Conservation (phyloP, 2,797 vertebrate genomes). For the Garrulus glandarius region DNA sequence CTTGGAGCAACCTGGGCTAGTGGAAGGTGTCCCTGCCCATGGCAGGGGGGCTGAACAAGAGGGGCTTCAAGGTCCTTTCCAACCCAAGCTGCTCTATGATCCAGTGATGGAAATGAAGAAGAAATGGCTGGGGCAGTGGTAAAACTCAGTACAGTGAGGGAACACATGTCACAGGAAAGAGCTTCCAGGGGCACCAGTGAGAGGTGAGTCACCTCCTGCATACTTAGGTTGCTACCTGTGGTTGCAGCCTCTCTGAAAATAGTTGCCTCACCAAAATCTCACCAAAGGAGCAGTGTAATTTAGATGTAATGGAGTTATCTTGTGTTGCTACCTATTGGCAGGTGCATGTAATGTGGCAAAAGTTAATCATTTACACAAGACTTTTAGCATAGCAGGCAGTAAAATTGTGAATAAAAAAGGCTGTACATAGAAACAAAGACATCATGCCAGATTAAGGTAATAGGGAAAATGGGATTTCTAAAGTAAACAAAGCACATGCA, state of each 20-base stretch:
- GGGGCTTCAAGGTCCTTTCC: background rate
- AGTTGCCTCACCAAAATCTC: background rate
- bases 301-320: background rate
- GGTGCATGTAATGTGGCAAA: background rate
- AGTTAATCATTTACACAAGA: background rate
- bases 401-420: background rate
- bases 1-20: fast-evolving
- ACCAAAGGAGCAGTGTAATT: background rate
- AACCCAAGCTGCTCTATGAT: fast-evolving
- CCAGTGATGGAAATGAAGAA: background rate
- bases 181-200: background rate
- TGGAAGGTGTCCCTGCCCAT: background rate
- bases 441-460: background rate
- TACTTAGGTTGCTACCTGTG: background rate
- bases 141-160: background rate
- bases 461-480: background rate
- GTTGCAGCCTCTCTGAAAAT: background rate
- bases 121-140: background rate
- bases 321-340: background rate
- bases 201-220: background rate
- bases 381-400: background rate
- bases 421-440: background rate
- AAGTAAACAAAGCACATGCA: background rate
- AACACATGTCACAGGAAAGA: background rate
- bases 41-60: background rate